These are phyloP conservation scores for Netelia virgata DNA, from an alignment of 2,888 invertebrate genomes.

Conservation along the genomic window DNA sequence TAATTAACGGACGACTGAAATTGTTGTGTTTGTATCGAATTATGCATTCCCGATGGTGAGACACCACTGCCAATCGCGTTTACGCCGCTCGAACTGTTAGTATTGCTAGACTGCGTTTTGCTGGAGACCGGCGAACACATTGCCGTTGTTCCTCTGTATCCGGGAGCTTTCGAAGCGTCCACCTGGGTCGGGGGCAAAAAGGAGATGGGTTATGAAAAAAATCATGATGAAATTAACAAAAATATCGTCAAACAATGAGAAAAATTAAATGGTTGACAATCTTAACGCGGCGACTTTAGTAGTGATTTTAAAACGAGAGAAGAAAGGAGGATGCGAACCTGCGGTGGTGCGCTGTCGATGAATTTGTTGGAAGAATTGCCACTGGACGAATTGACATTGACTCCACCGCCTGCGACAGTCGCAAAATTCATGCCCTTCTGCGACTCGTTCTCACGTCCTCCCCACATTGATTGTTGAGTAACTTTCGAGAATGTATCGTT, in stretches of 20 bases:
- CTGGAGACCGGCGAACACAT: constrained; percentile 92
- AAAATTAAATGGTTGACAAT: too few relatives aligned
- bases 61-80: constrained; percentile 75
- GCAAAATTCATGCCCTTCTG: constrained; percentile 90
- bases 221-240: background rate
- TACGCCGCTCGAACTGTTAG: constrained; percentile 84
- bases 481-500: constrained; percentile 91
- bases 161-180: constrained; percentile 96
- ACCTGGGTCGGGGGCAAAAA: constrained; percentile 82
- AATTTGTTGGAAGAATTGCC: constrained; percentile 85
- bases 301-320: background rate
- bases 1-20: constrained; percentile 79
- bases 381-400: constrained; percentile 84
- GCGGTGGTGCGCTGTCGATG: constrained; percentile 86
- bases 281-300: background rate
- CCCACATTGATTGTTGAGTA: constrained; percentile 88
- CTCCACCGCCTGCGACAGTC: constrained; percentile 88
- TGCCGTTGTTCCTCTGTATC: constrained; percentile 91
- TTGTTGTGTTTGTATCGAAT: constrained; percentile 79
- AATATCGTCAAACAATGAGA: background rate
- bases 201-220: background rate
- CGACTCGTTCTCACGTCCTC: constrained; percentile 86
- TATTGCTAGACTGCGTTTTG: constrained; percentile 81
- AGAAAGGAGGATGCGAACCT: constrained; percentile 74
- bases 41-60: constrained; percentile 78